Base-by-base conservation (phyloP, 1,140 invertebrate species). In the Harpegnathos saltator region DNA sequence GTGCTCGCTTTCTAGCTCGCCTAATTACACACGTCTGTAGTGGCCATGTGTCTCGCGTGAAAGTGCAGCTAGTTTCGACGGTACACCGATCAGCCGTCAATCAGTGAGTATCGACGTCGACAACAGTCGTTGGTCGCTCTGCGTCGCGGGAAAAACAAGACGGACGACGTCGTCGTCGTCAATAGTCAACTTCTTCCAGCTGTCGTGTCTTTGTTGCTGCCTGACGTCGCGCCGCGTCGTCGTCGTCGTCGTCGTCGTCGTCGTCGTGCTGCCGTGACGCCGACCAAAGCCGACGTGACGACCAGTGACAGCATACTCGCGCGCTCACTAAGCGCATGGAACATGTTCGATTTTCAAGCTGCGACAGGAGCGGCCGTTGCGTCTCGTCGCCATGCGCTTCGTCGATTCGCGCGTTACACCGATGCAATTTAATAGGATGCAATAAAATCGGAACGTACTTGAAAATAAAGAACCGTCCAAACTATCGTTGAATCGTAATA, bases 301-400 rank as follows among this genome's bases (percentile, higher is more conserved):
- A 63, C 59, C 38, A 44, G 44, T 75, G 19, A 73, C 24, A 75
- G 7, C 59, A 24, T 75, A 74, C 3, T 26, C 24, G 24, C 54
- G 66, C 66, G 66, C 11, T 52, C 24, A 1, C 66, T n/a, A n/a
- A 71, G 50, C 68, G 50, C 50, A 54, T 26, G 29, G n/a, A 38
- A 63, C 29, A 29, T 71, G 38, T 75, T 75, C 72, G 72, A 75
- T 75, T 75, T 75, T 75, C 33, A 24, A n/a, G 58, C 19, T 14
- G 17, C 3, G 19, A 0, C 56, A 75, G 72, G 72, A 29, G 2
- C 38, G 58, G 22, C 24, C 14, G 24, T 63, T 38, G 3, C 24
- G 2, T 5, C 19, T 50, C 58, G n/a, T 75, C 58, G 58, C 72
- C 72, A 58, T n/a, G n/a, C 19, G 19, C n/a, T 22, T 19, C 54